phyloP scores from a whole-genome alignment of 2,797 vertebrate species.

The Gymnoscopelus microlampas region DNA sequence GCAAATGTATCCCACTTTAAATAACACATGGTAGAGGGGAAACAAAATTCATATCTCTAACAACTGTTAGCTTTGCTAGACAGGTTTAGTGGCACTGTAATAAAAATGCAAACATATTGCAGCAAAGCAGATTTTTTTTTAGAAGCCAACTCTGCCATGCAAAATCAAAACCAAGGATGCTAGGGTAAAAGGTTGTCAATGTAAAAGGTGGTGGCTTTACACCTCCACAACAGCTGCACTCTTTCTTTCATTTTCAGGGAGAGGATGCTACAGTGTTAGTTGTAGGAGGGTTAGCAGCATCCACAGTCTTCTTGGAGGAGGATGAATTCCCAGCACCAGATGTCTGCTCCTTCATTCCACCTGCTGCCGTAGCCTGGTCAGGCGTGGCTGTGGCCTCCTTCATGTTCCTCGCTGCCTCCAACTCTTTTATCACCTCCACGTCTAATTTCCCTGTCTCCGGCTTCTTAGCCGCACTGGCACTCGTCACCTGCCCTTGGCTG shows the following conservation, averaged over 20 bases:
- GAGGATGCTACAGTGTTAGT: background rate
- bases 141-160: background rate
- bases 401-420: slow-evolving; percentile 13
- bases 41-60: background rate
- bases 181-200: background rate
- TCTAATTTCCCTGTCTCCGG: slow-evolving; percentile 28
- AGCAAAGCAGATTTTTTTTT: background rate
- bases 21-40: background rate
- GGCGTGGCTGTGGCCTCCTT: background rate
- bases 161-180: background rate
- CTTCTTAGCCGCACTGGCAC: background rate
- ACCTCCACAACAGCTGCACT: slow-evolving; percentile 30
- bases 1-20: background rate
- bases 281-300: slow-evolving; percentile 2
- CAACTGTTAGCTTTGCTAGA: background rate
- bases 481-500: slow-evolving; percentile 23
- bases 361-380: slow-evolving; percentile 13
- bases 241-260: slow-evolving; percentile 36
- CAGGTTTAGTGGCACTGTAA: slow-evolving; percentile 1
- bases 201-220: slow-evolving; percentile 13
- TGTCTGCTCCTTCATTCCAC: slow-evolving; percentile 2
- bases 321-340: background rate
- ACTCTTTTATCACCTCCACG: background rate
- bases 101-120: background rate
- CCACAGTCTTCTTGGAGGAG: slow-evolving; percentile 20